Base-by-base conservation (phyloP, 2,113 vertebrate genomes). In the Scortum barcoo region DNA sequence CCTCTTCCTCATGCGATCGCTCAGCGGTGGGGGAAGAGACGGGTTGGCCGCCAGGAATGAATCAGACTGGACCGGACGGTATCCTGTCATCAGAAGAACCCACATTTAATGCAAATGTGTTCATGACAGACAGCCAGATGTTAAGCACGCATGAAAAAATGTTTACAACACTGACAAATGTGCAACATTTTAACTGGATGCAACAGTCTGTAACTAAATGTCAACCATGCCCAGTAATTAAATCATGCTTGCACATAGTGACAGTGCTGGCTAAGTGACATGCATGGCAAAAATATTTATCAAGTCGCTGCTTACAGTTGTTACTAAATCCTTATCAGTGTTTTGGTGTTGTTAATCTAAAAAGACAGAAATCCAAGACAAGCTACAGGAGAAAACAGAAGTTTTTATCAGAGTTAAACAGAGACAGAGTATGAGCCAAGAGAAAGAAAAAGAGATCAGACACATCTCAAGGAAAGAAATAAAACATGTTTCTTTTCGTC, bases 1-100 rank as follows among this genome's bases (percentile, higher is more conserved):
- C 60, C 98, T 96, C 91, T 99, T 99, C 91, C 98, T 97, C 98
- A 99, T 99, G 86, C 98, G 97, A 92, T 99, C 98, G 78, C 98
- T 99, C 78, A 99, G 96, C 5, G 97, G 97, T 1, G 97, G 96
- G 42, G 97, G 97, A 3, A 99, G 93, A 20, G 97, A 90, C 4
- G 96, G 88, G 88, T 85, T 96, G 88, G 95, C 94, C 74, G 95
- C 94, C 84, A 99, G 78, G 86, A 96, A 99, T 0, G 96, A 92
- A 30, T 99, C 98, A 6, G 96, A 78, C 83, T 96, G 96, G 80
- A 97, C 92, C n/a, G 98, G 98, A 12, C 97, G 97, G 81, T 99
- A 99, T 76, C 98, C 98, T 99, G 89, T 12, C 36, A 30, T 19
- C 82, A 83, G 86, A 93, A 57, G 84, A 89, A 51, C 74, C 85